Conservation (phyloP, 2,888 invertebrate genomes). For the Bruchidius siliquastri region DNA sequence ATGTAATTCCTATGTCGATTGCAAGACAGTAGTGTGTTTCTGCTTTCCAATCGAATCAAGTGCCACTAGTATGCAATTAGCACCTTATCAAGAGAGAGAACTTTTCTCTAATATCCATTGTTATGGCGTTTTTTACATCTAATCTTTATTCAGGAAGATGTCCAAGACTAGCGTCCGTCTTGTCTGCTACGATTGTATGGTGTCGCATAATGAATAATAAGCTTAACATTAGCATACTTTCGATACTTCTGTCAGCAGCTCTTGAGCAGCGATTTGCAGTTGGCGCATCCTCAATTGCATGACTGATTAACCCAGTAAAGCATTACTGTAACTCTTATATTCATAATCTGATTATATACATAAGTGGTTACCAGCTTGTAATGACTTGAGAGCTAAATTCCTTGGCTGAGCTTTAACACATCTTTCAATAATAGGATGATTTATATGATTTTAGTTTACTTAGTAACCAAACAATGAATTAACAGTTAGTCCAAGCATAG, state of each 20-base stretch:
- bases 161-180: background rate
- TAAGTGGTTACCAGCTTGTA: background rate
- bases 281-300: background rate
- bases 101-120: conserved; percentile 1
- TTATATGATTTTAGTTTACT: too few species aligned
- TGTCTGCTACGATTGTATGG: background rate
- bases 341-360: background rate
- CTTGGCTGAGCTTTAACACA: too few species aligned
- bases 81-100: background rate
- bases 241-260: conserved; percentile 10
- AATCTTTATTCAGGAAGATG: conserved; percentile 1
- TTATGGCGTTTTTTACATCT: background rate
- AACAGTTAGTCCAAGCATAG: too few species aligned
- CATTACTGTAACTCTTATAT: background rate
- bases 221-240: conserved; percentile 20
- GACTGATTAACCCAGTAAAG: background rate
- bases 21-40: background rate
- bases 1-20: too few species aligned
- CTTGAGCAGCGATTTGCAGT: background rate
- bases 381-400: too few species aligned
- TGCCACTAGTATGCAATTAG: background rate
- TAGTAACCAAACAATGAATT: too few species aligned
- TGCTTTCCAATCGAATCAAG: background rate
- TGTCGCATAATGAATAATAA: conserved; percentile 15
- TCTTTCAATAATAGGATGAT: too few species aligned